These are phyloP conservation scores for Lissocephala sabroskyi DNA, from an alignment of 2,888 invertebrate genomes.

Conservation along the genomic window DNA sequence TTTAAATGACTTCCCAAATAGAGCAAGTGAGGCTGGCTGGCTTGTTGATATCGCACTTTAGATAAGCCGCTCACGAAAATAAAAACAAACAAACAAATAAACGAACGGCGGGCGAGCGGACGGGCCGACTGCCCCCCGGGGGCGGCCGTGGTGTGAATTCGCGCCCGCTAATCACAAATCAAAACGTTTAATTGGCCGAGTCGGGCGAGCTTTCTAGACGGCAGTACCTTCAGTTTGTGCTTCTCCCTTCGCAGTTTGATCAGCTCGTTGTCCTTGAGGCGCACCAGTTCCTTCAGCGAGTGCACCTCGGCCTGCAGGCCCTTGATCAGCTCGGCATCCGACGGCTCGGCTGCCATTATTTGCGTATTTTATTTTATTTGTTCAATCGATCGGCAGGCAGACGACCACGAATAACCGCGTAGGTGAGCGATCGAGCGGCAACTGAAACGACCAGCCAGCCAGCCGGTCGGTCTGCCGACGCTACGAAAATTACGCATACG, in stretches of 20 bases:
- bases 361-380: no score
- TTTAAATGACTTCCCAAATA: not conserved
- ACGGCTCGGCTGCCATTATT: no score
- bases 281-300: conserved; percentile 75
- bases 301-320: conserved; percentile 75
- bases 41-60: conserved; percentile 6
- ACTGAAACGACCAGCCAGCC: no score
- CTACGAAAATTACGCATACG: no score
- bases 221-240: conserved; percentile 74
- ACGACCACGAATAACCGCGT: no score
- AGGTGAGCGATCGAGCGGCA: no score
- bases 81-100: conserved; percentile 38
- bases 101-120: conserved; percentile 30
- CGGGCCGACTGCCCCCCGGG: conserved; percentile 28
- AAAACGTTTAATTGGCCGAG: not conserved
- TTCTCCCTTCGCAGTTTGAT: conserved; percentile 78
- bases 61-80: conserved; percentile 28
- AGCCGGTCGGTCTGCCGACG: no score
- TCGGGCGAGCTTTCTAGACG: no score
- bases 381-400: no score
- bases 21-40: not conserved
- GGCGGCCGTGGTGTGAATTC: not conserved
- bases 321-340: conserved; percentile 70
- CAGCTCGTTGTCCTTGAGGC: conserved; percentile 76
- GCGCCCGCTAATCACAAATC: not conserved